These are phyloP conservation scores for Centroberyx gerrardi DNA, from an alignment of 2,797 vertebrate species.

Conservation along the genomic window DNA sequence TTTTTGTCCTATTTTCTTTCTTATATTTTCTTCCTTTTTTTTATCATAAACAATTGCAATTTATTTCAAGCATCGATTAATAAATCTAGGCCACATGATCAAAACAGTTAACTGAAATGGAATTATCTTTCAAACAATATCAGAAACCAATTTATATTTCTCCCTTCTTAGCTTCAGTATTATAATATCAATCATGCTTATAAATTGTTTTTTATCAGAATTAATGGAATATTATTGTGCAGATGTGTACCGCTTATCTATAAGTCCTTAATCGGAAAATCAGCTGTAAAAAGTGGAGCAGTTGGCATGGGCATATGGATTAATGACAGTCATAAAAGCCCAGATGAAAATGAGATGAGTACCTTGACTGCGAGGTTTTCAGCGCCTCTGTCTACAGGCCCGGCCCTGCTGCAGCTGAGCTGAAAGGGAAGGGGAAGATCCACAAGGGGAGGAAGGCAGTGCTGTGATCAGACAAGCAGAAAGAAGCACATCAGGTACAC, in stretches of 20 bases:
- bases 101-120: conserved; percentile 56
- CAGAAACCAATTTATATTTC: conserved; percentile 32
- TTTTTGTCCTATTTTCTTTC: neutral
- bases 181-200: conserved; percentile 43
- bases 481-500: conserved; percentile 82
- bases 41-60: conserved; percentile 40
- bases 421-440: conserved; percentile 53
- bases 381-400: conserved; percentile 34
- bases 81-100: conserved; percentile 52
- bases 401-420: conserved; percentile 53
- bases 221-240: conserved; percentile 52
- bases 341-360: conserved; percentile 44
- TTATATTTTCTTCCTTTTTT: conserved; percentile 41
- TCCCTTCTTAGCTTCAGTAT: conserved; percentile 31
- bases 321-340: conserved; percentile 48
- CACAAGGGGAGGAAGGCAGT: conserved; percentile 50
- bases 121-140: conserved; percentile 60
- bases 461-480: conserved; percentile 80
- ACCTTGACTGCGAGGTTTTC: conserved; percentile 37
- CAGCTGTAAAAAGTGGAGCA: conserved; percentile 66
- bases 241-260: conserved; percentile 55
- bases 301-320: conserved; percentile 33
- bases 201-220: conserved; percentile 36
- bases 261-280: conserved; percentile 70
- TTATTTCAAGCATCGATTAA: conserved; percentile 51